Evolutionary conservation across 2,797 vertebrate genomes (phyloP).

Genomic region (Pelodytes ibericus): DNA sequence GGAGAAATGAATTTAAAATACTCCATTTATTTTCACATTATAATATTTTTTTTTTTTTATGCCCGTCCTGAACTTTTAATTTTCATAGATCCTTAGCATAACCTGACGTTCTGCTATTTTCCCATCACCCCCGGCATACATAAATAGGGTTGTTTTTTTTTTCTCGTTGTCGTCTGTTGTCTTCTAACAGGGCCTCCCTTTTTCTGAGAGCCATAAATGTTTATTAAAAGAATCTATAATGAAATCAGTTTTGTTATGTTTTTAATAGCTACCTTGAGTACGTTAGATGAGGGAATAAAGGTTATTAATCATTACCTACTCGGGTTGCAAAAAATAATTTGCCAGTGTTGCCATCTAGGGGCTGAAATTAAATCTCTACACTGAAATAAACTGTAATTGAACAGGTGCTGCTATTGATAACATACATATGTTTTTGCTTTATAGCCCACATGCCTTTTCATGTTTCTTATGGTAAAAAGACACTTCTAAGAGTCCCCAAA

Average conservation of each 20-base stretch:
- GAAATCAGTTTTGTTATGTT: conserved; percentile 86
- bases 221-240: conserved; percentile 86
- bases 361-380: conserved; percentile 84
- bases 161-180: conserved; percentile 62
- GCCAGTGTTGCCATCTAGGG: conserved; percentile 99
- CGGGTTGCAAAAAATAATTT: conserved; percentile 89
- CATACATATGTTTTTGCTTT: conserved; percentile 98
- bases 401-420: conserved; percentile 98
- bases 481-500: conserved; percentile 75
- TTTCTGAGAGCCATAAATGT: conserved; percentile 79
- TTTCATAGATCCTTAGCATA: too few relatives aligned
- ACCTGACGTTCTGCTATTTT: too few relatives aligned
- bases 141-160: conserved; percentile 61
- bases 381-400: conserved; percentile 84
- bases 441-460: conserved; percentile 91
- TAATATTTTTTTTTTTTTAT: conserved; percentile 53
- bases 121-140: too few relatives aligned
- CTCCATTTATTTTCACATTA: too few relatives aligned
- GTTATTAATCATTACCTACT: conserved; percentile 87
- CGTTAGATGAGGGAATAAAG: conserved; percentile 73
- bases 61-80: conserved; percentile 60
- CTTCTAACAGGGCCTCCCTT: conserved; percentile 71
- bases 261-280: conserved; percentile 81
- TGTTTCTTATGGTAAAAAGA: conserved; percentile 92
- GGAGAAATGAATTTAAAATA: too few relatives aligned